Conservation (phyloP, 2,797 vertebrate species). For the Sebastes reedi region DNA sequence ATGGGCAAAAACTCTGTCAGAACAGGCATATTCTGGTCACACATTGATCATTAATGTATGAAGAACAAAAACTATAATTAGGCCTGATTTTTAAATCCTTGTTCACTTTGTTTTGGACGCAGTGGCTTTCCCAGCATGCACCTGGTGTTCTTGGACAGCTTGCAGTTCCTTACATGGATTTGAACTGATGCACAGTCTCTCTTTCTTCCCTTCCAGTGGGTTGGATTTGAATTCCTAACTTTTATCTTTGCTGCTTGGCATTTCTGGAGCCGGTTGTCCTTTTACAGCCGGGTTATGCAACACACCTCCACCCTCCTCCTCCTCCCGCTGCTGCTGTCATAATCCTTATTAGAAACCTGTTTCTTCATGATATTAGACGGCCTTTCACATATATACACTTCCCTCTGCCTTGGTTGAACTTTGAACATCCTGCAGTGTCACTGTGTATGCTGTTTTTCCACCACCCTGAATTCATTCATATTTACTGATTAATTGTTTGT, state of each 20-base stretch:
- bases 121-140: conserved; percentile 33
- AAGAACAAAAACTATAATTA: background rate
- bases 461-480: background rate
- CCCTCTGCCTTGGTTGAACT: background rate
- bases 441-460: background rate
- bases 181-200: background rate
- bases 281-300: conserved; percentile 40
- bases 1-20: background rate
- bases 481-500: background rate
- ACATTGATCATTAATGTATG: background rate
- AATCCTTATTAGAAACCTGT: background rate
- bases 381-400: background rate
- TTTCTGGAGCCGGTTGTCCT: conserved; percentile 16
- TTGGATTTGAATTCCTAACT: conserved; percentile 22
- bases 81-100: background rate
- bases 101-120: background rate
- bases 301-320: background rate
- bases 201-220: background rate
- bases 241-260: conserved; percentile 9
- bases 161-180: conserved; percentile 25
- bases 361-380: background rate
- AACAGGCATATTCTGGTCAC: background rate
- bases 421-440: background rate
- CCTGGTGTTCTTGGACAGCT: conserved; percentile 1
- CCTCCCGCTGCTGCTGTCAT: background rate